Evolutionary conservation across 2,113 vertebrate species (phyloP).

Genomic region (Coptodon bakossiorum): DNA sequence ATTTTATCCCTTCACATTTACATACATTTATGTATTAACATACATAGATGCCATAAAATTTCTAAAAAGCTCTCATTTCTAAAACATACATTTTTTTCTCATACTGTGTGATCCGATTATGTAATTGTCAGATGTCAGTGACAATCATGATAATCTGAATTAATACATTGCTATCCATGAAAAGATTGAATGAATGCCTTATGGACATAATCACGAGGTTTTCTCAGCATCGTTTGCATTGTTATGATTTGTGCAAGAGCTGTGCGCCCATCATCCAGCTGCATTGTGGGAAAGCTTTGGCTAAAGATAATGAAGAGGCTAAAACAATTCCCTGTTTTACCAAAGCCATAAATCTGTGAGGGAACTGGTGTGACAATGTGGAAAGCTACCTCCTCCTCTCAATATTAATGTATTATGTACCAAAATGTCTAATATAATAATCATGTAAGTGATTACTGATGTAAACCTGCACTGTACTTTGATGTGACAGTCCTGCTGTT

Average conservation of each 20-base stretch:
- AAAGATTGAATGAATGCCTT: background rate
- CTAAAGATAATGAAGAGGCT: background rate
- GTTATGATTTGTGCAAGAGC: background rate
- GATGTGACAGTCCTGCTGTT: background rate
- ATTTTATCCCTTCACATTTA: background rate
- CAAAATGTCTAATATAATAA: background rate
- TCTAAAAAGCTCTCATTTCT: background rate
- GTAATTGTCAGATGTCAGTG: background rate
- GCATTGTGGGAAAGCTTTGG: background rate
- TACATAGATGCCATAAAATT: background rate
- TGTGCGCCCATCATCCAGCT: background rate
- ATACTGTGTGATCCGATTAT: background rate
- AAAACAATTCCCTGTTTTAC: background rate
- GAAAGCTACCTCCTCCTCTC: background rate
- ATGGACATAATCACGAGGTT: background rate
- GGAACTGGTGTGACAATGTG: background rate
- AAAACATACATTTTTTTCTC: background rate
- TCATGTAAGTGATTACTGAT: background rate
- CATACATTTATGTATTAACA: background rate
- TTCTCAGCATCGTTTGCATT: background rate
- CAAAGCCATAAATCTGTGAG: constrained; percentile 38
- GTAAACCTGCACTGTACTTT: background rate
- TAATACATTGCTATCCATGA: background rate
- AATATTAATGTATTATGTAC: background rate
- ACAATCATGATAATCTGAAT: background rate